Evolutionary conservation across 2,888 invertebrate species (phyloP).

Genomic region (Drosophila tripunctata): DNA sequence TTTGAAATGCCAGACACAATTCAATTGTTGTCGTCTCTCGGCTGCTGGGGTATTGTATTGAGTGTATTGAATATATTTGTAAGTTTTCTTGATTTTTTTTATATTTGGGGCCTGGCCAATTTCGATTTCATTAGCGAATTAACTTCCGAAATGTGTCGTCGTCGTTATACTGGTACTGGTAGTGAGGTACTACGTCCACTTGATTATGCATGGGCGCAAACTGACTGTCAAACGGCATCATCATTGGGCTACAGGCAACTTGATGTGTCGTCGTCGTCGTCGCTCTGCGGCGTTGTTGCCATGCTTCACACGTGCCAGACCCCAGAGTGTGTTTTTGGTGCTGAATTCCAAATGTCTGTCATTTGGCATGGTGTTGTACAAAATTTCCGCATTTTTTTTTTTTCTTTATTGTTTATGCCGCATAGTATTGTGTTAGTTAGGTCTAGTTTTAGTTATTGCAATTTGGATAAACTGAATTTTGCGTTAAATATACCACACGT

Average conservation of each 20-base stretch:
- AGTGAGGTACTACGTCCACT: constrained; percentile 17
- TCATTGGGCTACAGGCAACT: not conserved
- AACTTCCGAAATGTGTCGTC: constrained; percentile 58
- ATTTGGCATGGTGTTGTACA: not conserved
- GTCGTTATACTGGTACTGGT: not conserved
- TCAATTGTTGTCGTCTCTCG: not conserved
- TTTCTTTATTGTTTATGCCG: constrained; percentile 14
- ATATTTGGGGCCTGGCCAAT: constrained; percentile 86
- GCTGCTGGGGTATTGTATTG: constrained; percentile 8
- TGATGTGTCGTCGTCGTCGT: not conserved
- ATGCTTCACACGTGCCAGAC: not conserved
- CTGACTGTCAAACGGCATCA: constrained; percentile 19
- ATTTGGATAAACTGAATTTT: not conserved
- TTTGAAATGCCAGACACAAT: constrained; percentile 84
- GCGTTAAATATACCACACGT: not conserved
- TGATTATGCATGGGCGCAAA: constrained; percentile 54
- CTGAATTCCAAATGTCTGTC: constrained; percentile 53
- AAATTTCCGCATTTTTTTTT: constrained; percentile 41
- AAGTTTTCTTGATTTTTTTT: not conserved
- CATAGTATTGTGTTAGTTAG: constrained; percentile 4
- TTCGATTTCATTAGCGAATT: constrained; percentile 66
- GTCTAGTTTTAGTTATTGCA: not conserved
- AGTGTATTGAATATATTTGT: not conserved
- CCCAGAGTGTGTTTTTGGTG: constrained; percentile 24
- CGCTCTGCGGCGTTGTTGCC: not conserved